Conservation (phyloP, 2,797 vertebrate species). For the Notamacropus eugenii region DNA sequence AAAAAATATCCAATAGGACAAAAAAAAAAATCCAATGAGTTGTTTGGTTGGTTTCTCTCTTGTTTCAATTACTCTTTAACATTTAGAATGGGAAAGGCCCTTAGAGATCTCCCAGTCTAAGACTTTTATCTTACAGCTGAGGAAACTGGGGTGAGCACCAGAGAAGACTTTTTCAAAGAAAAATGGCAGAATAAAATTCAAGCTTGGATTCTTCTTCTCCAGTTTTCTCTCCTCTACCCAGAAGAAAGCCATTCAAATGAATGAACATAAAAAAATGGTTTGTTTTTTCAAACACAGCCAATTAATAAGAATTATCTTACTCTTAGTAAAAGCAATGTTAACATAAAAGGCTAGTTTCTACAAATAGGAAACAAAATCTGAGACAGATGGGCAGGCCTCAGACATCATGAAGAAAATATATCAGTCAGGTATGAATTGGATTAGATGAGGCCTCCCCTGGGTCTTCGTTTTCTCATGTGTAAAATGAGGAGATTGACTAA, state of each 20-base stretch:
- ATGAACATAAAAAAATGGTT: background rate
- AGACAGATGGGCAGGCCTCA: background rate
- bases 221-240: background rate
- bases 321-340: background rate
- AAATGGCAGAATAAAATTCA: background rate
- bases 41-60: background rate
- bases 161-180: background rate
- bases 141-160: background rate
- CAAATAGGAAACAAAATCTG: background rate
- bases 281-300: background rate
- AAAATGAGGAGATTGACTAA: background rate
- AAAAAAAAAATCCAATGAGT: background rate
- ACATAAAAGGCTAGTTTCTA: background rate
- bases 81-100: background rate
- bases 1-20: background rate
- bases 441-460: background rate
- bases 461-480: background rate
- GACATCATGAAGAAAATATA: background rate
- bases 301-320: background rate
- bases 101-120: background rate
- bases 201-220: background rate
- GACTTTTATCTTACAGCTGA: background rate
- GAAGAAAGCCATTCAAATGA: background rate
- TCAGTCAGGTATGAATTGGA: background rate
- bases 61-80: background rate